phyloP scores from a whole-genome alignment of 2,797 vertebrate species.

The Paedocypris micromegethes region DNA sequence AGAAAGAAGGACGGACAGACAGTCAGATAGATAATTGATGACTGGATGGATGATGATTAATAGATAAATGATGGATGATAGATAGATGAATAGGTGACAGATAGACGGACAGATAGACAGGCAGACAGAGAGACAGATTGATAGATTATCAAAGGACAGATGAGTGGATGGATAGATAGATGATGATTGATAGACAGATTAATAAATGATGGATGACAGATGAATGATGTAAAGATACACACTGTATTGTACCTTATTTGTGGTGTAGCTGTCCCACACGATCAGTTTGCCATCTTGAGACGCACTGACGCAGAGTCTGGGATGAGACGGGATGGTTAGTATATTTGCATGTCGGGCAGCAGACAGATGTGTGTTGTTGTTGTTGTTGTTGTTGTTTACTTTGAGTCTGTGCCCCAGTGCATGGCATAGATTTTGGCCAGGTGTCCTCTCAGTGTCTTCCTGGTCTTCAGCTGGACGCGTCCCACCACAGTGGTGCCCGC shows the following conservation, averaged over 20 bases:
- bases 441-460: constrained; percentile 90
- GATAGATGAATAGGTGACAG: background rate
- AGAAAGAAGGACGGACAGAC: no score
- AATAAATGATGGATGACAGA: no score
- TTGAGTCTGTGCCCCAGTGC: constrained; percentile 92
- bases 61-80: no score
- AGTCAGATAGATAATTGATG: no score
- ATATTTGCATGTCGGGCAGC: constrained; percentile 9
- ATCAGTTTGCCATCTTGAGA: constrained; percentile 98
- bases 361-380: background rate
- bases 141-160: no score
- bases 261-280: constrained; percentile 93
- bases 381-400: constrained; percentile 64
- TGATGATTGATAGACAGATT: no score
- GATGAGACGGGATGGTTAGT: background rate
- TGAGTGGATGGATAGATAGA: no score
- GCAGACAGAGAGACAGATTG: background rate
- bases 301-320: constrained; percentile 90
- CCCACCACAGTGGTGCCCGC: constrained; percentile 72
- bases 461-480: constrained; percentile 87
- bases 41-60: no score
- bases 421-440: constrained; percentile 97
- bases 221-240: no score
- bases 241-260: constrained; percentile 83
- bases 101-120: background rate